phyloP scores from a whole-genome alignment of 2,797 vertebrate species.

The Pipistrellus pygmaeus region DNA sequence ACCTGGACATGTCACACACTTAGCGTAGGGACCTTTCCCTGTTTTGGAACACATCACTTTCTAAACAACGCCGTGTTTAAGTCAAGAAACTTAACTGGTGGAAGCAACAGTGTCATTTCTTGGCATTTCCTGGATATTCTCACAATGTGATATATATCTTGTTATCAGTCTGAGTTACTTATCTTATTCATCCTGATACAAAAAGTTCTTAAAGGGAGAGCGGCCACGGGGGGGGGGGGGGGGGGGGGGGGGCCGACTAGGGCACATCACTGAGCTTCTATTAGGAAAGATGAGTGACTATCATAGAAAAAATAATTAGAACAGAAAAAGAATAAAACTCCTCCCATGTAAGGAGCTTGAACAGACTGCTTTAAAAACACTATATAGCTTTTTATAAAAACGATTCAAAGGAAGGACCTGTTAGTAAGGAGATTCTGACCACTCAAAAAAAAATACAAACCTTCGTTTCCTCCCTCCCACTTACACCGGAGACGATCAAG shows the following conservation, averaged over 20 bases:
- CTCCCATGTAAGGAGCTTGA: not conserved
- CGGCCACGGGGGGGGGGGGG: fast-evolving
- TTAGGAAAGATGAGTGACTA: not conserved
- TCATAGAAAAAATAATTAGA: not conserved
- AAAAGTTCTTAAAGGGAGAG: not conserved
- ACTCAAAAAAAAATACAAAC: not conserved
- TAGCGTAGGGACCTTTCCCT: not conserved
- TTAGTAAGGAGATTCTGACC: conserved; percentile 14
- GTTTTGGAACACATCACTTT: not conserved
- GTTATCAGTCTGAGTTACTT: conserved; percentile 23
- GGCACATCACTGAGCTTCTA: not conserved
- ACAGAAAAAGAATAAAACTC: conserved; percentile 15
- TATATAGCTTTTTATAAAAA: not conserved
- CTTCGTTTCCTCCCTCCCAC: too few species aligned
- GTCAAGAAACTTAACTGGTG: not conserved
- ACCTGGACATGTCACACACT: not conserved
- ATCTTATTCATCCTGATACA: not conserved
- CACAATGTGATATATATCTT: not conserved
- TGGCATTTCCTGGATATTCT: conserved; percentile 19
- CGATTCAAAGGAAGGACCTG: conserved; percentile 4
- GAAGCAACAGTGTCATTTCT: not conserved
- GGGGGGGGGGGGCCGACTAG: not conserved
- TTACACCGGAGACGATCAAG: not conserved
- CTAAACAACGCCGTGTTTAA: not conserved
- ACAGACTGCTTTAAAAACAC: not conserved